Percentiles rank a stretch among this genome's conserved stretches.
These are phyloP conservation scores for Tangara arthus DNA, from an alignment of 2,797 vertebrate genomes.

Conservation along the genomic window DNA sequence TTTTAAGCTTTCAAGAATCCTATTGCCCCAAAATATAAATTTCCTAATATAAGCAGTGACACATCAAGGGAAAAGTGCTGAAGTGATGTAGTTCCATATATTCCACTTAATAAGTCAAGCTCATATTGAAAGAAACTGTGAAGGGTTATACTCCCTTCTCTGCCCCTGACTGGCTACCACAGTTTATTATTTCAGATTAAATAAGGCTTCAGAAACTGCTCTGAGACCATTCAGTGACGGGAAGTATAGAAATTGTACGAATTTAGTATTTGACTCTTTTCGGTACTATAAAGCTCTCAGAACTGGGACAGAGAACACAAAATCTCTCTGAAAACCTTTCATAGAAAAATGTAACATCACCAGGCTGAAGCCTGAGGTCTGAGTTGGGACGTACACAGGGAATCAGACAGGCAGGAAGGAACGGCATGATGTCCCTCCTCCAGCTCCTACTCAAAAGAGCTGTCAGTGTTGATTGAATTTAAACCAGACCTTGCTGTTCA, in stretches of 20 bases:
- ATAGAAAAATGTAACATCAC: background rate
- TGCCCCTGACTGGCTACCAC: background rate
- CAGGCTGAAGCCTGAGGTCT: background rate
- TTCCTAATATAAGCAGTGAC: background rate
- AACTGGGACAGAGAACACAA: background rate
- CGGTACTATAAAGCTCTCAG: background rate
- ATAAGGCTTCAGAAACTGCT: background rate
- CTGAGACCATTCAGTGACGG: background rate
- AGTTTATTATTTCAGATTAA: background rate
- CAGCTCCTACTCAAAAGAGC: background rate
- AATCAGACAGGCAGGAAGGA: background rate
- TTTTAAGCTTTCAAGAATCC: background rate
- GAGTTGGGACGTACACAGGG: background rate
- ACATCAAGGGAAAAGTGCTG: background rate
- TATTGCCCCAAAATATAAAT: background rate
- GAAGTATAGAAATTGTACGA: background rate
- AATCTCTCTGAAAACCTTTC: background rate
- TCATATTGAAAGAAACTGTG: background rate
- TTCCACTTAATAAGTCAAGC: background rate
- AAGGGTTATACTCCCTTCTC: background rate
- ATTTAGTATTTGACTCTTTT: background rate
- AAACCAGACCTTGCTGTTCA: background rate
- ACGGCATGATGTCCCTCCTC: fast-evolving
- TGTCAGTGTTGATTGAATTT: background rate
- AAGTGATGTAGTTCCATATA: background rate